A percentile compares a stretch with the other conserved stretches of the same genome.
Conservation (phyloP, 2,797 vertebrate genomes). For the Selene dorsalis region DNA sequence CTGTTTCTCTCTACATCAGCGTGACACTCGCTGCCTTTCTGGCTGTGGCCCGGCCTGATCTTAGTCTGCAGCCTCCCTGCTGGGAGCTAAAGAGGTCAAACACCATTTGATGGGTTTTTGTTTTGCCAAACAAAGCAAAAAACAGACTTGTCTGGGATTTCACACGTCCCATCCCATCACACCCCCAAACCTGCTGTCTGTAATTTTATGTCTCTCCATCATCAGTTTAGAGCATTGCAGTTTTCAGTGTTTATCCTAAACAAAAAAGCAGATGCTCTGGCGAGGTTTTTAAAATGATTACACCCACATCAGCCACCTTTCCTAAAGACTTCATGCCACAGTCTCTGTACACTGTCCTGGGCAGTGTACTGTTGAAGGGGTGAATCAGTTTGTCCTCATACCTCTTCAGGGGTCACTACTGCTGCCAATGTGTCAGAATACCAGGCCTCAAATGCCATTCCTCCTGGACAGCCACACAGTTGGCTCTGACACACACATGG, state of each 20-base stretch:
- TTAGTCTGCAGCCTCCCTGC: conserved; percentile 60
- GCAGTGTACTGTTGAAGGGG: not conserved
- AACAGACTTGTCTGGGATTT: conserved; percentile 8
- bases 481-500: not conserved
- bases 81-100: conserved; percentile 69
- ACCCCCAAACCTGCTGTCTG: conserved; percentile 19
- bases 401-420: conserved; percentile 23
- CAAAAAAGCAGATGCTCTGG: not conserved
- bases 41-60: conserved; percentile 16
- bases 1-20: conserved; percentile 40
- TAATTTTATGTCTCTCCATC: conserved; percentile 1
- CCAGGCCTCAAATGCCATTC: conserved; percentile 51
- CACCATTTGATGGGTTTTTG: conserved; percentile 34
- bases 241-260: too few relatives aligned
- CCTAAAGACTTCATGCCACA: conserved; percentile 12
- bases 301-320: not conserved
- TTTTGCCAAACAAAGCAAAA: conserved; percentile 37
- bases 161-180: not conserved
- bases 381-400: conserved; percentile 13
- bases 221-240: too few relatives aligned
- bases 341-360: not conserved
- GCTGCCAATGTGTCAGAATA: conserved; percentile 54
- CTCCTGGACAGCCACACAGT: conserved; percentile 35
- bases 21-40: conserved; percentile 22
- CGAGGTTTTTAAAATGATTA: not conserved